A percentile compares a stretch with the other conserved stretches of the same genome.
These are phyloP conservation scores for Rhimphoctona megacephalus DNA, from an alignment of 2,888 invertebrate genomes.

Conservation along the genomic window DNA sequence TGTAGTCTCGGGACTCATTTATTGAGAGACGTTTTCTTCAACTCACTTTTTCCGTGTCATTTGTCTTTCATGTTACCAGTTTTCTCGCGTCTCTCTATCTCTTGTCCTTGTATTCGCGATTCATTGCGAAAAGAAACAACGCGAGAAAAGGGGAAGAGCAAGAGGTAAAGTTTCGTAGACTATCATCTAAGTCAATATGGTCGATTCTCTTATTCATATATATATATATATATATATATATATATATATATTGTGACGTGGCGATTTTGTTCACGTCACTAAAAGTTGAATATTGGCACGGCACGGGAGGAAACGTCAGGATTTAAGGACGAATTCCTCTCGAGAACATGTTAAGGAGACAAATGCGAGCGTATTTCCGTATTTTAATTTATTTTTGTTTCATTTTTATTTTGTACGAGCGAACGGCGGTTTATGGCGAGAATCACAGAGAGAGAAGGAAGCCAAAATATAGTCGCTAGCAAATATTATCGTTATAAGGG, in stretches of 20 bases:
- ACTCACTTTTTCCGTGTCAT: constrained; percentile 38
- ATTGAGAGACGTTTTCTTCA: background rate
- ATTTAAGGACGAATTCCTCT: too few species aligned
- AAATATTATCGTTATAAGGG: too few species aligned
- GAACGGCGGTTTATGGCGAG: too few species aligned
- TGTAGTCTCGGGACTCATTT: constrained; percentile 37
- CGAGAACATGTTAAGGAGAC: too few species aligned
- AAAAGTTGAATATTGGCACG: too few species aligned
- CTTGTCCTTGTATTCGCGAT: constrained; percentile 19
- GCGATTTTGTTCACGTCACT: too few species aligned
- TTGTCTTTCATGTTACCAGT: constrained; percentile 40
- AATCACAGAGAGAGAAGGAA: too few species aligned
- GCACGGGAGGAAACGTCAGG: too few species aligned
- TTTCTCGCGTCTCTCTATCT: background rate
- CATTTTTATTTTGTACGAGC: too few species aligned
- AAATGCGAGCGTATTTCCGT: too few species aligned
- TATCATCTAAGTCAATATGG: constrained; percentile 4
- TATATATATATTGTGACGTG: background rate
- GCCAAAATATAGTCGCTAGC: too few species aligned
- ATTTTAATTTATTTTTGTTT: too few species aligned
- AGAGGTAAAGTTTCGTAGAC: background rate
- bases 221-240: background rate
- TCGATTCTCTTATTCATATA: background rate
- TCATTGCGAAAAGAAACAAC: background rate
- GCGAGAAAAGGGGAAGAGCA: background rate